Evolutionary conservation across 2,888 invertebrate species (phyloP), one percentile per base, ranked within the genome.

Genomic region (Mactromeris polynyma): DNA sequence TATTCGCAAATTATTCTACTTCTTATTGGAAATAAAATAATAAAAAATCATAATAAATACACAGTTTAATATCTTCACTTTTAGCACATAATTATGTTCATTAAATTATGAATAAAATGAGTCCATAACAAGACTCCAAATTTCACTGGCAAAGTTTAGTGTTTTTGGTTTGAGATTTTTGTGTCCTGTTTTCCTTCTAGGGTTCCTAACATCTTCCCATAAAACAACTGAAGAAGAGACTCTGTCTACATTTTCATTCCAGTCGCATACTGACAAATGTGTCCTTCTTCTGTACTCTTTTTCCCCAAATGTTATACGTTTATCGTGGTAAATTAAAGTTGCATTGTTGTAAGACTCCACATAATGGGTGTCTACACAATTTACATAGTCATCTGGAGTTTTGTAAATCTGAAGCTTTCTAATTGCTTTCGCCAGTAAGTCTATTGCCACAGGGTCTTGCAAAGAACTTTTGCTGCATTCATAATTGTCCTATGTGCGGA

Each of bases 271-370:
- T 14, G 42, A 26, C 26, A 80, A 2, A 11, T n/a, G 2, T 9
- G 17, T n/a, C 9, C 79, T 21, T 4, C n/a, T 4, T 42, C n/a
- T 11, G 38, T 80, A 80, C 46, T 14, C 4, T 7, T 2, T 6
- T n/a, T 80, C 46, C 11, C 42, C 85, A 58, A 89, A 89, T 0
- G 42, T 26, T 51, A 87, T 91, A 2, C 85, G 9, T 51, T 91
- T 89, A 81, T 89, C 91, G 2, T 91, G 86, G 36, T 79, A 89
- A 17, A 84, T 64, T 14, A 86, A 78, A n/a, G 64, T 31, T 1
- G 80, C 82, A 81, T 90, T 88, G 69, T 89, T 91, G 38, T 87
- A 91, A 36, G 81, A 87, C n/a, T 91, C 90, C 1, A 90, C 90
- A 87, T 88, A 89, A 64, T 87, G 85, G 0, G 91, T 91, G 42